Evolutionary conservation across 2,797 vertebrate species (phyloP), one percentile per base, ranked within the genome.

Genomic region (Astyanax mexicanus): DNA sequence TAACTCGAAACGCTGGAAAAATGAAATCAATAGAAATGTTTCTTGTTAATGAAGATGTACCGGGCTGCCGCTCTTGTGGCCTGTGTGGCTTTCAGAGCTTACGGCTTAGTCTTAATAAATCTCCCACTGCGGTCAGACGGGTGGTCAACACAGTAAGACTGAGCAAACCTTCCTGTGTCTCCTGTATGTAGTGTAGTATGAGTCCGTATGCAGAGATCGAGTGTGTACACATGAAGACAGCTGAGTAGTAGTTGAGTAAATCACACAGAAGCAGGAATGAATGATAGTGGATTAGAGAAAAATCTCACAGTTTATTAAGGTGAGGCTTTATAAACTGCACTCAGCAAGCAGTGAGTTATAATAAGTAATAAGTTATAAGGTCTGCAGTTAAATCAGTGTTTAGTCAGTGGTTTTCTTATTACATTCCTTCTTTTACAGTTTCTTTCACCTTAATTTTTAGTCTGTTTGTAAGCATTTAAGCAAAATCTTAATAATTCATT

Each of bases 11-110:
- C 94, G 91, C 93, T 93, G 91, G 94, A 92, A 94, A 87, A 95
- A 95, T 94, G 93, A 92, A 95, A 98, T 98, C 96, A 94, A 98
- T 98, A 95, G 88, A 94, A 96, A 97, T 96, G 96, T 93, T 96
- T 96, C 95, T 97, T 94, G 95, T 98, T 97, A 98, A 98, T 98
- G 95, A 98, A 97, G 96, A 97, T 93, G 92, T 95, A 96, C 95
- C 92, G 92, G 88, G 88, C 90, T 92, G 88, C 90, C 90, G 88
- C 87, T 81, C 61, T 55, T 92, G 93, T 90, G 90, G 93, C 92
- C 80, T 90, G 91, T 64, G 90, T 90, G 92, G 88, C 86, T 88
- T 93, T 92, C 91, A 67, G 88, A 92, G 87, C 94, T 94, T 92
- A 92, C 88, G 81, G 90, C 90, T 94, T 92, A 71, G 80, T 81